Conservation (phyloP, 2,888 invertebrate species). For the Scaptomyza polygonia region DNA sequence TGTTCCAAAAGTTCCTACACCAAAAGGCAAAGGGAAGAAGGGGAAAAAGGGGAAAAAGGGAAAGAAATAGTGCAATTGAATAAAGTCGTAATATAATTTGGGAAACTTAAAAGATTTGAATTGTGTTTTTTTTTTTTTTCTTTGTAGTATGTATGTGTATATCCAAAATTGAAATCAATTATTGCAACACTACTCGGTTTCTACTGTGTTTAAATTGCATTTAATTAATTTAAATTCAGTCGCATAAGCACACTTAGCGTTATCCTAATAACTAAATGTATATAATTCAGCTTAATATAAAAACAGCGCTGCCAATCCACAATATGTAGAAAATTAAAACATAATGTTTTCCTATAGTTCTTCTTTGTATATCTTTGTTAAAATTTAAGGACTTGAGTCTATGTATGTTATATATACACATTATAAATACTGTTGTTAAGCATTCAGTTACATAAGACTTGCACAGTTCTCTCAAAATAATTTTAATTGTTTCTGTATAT, state of each 20-base stretch:
- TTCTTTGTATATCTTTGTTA: constrained; percentile 31
- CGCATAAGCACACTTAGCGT: constrained; percentile 77
- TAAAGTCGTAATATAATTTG: background rate
- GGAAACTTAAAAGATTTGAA: no score
- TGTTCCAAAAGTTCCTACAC: background rate
- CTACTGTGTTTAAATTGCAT: constrained; percentile 38
- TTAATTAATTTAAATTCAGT: constrained; percentile 79
- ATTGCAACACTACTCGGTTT: constrained; percentile 1
- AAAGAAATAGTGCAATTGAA: constrained; percentile 26
- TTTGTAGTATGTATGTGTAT: background rate
- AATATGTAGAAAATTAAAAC: constrained; percentile 34
- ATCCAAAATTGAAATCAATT: background rate
- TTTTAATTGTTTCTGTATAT: constrained; percentile 15
- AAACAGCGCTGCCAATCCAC: constrained; percentile 58
- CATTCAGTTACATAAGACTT: constrained; percentile 41
- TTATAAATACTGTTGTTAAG: constrained; percentile 37
- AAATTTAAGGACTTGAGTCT: constrained; percentile 25
- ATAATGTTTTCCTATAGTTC: constrained; percentile 27
- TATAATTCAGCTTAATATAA: constrained; percentile 74
- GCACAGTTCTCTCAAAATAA: constrained; percentile 36
- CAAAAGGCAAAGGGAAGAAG: constrained; percentile 9
- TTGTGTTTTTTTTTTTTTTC: no score
- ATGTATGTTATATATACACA: constrained; percentile 6
- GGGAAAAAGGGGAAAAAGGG: constrained; percentile 20
- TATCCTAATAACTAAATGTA: constrained; percentile 75